These are phyloP conservation scores for Euglossa dilemma DNA, from an alignment of 1,140 invertebrate species.

Conservation along the genomic window DNA sequence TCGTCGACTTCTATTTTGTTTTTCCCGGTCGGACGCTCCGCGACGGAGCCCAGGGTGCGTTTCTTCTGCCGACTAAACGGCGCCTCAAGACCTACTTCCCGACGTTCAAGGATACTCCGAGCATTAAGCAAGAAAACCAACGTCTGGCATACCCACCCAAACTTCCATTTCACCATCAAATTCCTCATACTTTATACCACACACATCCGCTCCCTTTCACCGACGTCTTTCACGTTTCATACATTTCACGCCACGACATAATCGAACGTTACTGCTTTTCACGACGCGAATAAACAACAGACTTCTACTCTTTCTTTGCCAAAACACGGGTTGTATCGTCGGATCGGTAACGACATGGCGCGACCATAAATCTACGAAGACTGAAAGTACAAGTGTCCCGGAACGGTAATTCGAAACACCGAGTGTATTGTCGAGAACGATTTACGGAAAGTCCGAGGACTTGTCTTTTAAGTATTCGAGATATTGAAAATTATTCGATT, in stretches of 20 bases:
- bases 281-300: accelerated
- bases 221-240: neutral
- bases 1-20: conserved; percentile 1
- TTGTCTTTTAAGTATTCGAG: too few species aligned
- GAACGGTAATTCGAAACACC: too few species aligned
- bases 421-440: too few species aligned
- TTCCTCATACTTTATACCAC: neutral
- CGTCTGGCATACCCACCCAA: neutral
- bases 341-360: too few species aligned
- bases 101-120: conserved; percentile 29
- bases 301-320: too few species aligned
- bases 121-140: conserved; percentile 11
- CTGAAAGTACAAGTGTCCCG: too few species aligned
- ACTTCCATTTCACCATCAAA: neutral
- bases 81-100: conserved; percentile 41
- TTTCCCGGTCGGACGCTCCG: neutral
- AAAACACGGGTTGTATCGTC: too few species aligned
- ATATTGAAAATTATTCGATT: too few species aligned
- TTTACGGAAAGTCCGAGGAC: too few species aligned
- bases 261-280: neutral
- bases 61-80: conserved; percentile 31
- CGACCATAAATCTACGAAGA: too few species aligned
- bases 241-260: neutral
- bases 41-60: too few species aligned
- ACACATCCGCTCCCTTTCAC: neutral